Conservation (phyloP, 2,888 invertebrate genomes). For the Neoscelio sp. region DNA sequence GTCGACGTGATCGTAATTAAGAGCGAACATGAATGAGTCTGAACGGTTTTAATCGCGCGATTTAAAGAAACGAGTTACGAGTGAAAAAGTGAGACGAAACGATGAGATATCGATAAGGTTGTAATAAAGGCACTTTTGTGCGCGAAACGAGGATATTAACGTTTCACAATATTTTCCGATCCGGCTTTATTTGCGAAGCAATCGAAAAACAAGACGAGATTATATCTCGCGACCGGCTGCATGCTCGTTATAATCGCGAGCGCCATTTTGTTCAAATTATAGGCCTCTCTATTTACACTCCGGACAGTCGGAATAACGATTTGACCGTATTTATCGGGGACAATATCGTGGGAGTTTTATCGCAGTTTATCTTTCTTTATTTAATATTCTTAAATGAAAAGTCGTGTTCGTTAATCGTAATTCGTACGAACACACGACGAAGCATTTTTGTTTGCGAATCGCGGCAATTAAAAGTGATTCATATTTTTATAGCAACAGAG, state of each 20-base stretch:
- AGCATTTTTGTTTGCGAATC: neutral
- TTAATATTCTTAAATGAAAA: slow-evolving; percentile 5
- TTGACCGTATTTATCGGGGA: slow-evolving; percentile 25
- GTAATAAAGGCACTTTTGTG: slow-evolving; percentile 38
- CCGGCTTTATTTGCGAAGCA: slow-evolving; percentile 26
- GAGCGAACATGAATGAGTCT: slow-evolving; percentile 18
- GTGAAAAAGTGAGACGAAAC: slow-evolving; percentile 14
- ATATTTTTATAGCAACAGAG: neutral
- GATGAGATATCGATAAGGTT: slow-evolving; percentile 25
- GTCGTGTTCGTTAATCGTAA: neutral
- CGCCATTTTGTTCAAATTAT: slow-evolving; percentile 39
- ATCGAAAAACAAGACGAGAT: slow-evolving; percentile 49
- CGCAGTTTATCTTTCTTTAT: slow-evolving; percentile 1
- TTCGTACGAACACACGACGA: neutral
- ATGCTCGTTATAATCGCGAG: slow-evolving; percentile 35
- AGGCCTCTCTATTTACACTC: slow-evolving; percentile 40
- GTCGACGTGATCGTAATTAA: slow-evolving; percentile 7
- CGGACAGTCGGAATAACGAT: slow-evolving; percentile 20
- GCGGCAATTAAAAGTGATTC: slow-evolving; percentile 1
- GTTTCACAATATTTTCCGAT: slow-evolving; percentile 48
- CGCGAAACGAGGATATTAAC: slow-evolving; percentile 29
- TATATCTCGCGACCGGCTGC: slow-evolving; percentile 36
- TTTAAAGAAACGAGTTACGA: too few relatives aligned
- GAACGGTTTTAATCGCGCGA: too few relatives aligned
- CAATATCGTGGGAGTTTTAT: slow-evolving; percentile 31